Base-by-base conservation (phyloP, 2,797 vertebrate species). In the Dallia pectoralis region DNA sequence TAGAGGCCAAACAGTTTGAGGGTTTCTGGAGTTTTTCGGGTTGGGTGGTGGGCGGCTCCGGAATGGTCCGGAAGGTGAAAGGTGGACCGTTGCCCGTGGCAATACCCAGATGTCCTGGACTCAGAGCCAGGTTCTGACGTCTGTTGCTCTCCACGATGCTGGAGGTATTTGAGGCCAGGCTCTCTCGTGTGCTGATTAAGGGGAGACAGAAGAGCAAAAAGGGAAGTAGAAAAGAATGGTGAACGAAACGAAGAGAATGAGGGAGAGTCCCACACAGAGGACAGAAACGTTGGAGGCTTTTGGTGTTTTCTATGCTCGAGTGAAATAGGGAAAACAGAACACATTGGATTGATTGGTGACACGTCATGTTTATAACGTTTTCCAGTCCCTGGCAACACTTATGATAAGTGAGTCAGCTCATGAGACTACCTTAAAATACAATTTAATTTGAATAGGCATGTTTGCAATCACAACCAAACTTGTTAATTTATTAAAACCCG, bases 131-230 rank as follows among this genome's bases (percentile, higher is more conserved):
- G 85, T 99, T 99, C 94, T 99, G 98, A 74, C 97, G 95, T 81
- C 97, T 95, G 94, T 96, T 99, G 93, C 98, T 99, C 93, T 99
- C 98, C 89, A 99, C 97, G 71, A 99, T 97, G 90, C 98, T 99
- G 67, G 98, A 99, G 77, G 98, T 99, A 93, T 99, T 99, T 92
- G 98, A 99, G 82, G 98, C 98, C 94, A 99, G 94, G 92, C 98
- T 99, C 92, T 99, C 98, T 75, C 98, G 96, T 82, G 98, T 99
- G 89, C 98, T 99, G 89, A 76, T 32, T 49, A 78, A 66, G 71
- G 51, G 36, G 67, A 7, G 56, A 27, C 18, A 30, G 66, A 12
- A 15, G 16, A 69, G 32, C 85, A 79, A 40, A 44, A 27, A 40
- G 16, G 36, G 51, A 62, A 30, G 49, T 18, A 7, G 72, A 48